Evolutionary conservation across 2,797 vertebrate species (phyloP), one percentile per base, ranked within the genome.

Genomic region (Natrix natrix): DNA sequence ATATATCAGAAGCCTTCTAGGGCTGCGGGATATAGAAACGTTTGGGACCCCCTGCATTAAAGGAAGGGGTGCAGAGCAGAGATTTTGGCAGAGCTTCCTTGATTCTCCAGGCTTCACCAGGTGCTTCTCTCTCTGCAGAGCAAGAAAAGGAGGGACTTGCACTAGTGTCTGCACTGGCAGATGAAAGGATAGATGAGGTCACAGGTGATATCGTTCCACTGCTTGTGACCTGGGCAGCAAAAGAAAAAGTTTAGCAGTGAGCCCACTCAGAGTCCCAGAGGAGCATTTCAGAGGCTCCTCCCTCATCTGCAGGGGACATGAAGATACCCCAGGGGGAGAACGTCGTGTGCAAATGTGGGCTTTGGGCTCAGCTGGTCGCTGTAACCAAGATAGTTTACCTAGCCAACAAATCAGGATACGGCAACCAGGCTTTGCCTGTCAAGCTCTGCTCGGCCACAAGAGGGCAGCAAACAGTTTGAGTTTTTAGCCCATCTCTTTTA

Each of bases 151-250:
- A 37, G 32, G 14, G 66, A 28, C 13, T 28, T 28, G 26, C 61
- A 66, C 61, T 66, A 66, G 61, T 28, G 13, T 66, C 5, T n/a
- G 66, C 13, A 37, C 66, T 74, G n/a, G 66, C 66, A 74, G n/a
- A 74, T 1, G 32, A 74, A 74, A 17, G n/a, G 4, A n/a, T 5
- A 0, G 22, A 8, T 0, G 22, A 0, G 7, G 0, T 60, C 59
- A 24, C 59, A 61, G 22, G 8, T 0, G 3, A 1, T 8, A 13
- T 66, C 63, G 1, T 66, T 66, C 63, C 63, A 66, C 1, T 2
- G n/a, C 12, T 8, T n/a, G 12, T 66, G n/a, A 13, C 28, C 63
- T 66, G 63, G 28, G 13, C 12, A n/a, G 61, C 11, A 66, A 66
- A 66, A 66, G 26, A n/a, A 28, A 63, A 63, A 4, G 12, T 1